phyloP scores from a whole-genome alignment of 2,888 invertebrate genomes.

The Orgyia antiqua region DNA sequence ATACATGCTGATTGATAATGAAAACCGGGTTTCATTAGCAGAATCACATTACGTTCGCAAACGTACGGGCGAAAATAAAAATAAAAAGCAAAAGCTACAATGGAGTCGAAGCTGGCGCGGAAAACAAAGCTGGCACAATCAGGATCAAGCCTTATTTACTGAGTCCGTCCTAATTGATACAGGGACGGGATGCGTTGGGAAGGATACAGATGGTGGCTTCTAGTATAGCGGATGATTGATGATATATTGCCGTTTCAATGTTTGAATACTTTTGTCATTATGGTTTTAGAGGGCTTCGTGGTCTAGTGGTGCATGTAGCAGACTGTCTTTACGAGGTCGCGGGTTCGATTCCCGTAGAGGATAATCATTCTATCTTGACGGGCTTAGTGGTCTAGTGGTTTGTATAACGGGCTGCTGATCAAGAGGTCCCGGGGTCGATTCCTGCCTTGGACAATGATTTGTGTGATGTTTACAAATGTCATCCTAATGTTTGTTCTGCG shows the following conservation, averaged over 20 bases:
- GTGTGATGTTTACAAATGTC: too few species aligned
- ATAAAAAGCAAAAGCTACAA: constrained; percentile 31
- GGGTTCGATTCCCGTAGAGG: too few species aligned
- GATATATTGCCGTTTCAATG: constrained; percentile 1
- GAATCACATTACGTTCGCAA: constrained; percentile 30
- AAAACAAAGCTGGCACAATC: constrained; percentile 54
- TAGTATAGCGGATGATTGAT: constrained; percentile 25
- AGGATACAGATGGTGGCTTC: constrained; percentile 33
- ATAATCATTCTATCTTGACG: too few species aligned
- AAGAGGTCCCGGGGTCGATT: too few species aligned
- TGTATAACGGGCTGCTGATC: too few species aligned
- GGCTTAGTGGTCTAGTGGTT: too few species aligned
- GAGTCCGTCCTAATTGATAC: constrained; percentile 64
- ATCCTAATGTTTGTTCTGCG: too few species aligned
- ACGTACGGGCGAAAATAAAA: constrained; percentile 21
- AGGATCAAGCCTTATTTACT: constrained; percentile 57
- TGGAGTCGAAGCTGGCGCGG: constrained; percentile 30
- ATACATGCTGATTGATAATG: constrained; percentile 21
- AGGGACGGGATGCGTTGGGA: constrained; percentile 38
- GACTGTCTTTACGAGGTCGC: too few species aligned
- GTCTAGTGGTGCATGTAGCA: too few species aligned
- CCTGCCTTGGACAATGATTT: too few species aligned
- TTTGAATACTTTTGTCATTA: too few species aligned
- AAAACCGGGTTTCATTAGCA: constrained; percentile 31
- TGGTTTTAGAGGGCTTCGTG: too few species aligned